phyloP scores from a whole-genome alignment of 2,888 invertebrate species.

The Metalampra italica region DNA sequence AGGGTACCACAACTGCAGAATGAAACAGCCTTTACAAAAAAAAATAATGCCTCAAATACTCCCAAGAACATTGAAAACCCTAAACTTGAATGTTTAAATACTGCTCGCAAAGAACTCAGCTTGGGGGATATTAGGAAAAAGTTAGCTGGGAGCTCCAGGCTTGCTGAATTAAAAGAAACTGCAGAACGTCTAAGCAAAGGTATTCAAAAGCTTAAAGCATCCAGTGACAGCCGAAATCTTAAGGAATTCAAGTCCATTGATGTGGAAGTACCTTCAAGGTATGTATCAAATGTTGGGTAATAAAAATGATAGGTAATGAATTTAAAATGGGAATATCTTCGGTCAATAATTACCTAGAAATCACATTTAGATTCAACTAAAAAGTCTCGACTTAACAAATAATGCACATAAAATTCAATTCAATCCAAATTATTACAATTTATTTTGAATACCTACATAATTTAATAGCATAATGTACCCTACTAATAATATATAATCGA shows the following conservation, averaged over 20 bases:
- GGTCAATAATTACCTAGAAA: no score
- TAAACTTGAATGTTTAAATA: slow-evolving; percentile 58
- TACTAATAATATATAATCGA: no score
- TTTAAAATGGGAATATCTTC: no score
- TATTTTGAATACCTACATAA: no score
- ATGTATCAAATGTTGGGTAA: no score
- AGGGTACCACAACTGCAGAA: background rate
- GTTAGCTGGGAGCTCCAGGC: slow-evolving; percentile 82
- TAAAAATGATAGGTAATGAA: no score
- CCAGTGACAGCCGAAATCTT: slow-evolving; percentile 71
- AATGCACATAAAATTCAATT: no score
- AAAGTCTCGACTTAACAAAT: no score
- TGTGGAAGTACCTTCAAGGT: slow-evolving; percentile 87
- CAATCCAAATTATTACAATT: no score
- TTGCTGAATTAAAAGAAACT: slow-evolving; percentile 84
- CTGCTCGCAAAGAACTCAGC: slow-evolving; percentile 80
- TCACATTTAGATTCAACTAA: no score
- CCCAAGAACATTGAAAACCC: slow-evolving; percentile 27
- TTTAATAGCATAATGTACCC: no score
- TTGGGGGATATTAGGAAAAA: slow-evolving; percentile 84
- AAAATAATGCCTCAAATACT: slow-evolving; percentile 48
- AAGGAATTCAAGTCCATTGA: slow-evolving; percentile 86
- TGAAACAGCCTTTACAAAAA: slow-evolving; percentile 45
- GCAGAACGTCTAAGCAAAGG: slow-evolving; percentile 82
- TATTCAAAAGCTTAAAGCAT: slow-evolving; percentile 79